Conservation (phyloP, 2,797 vertebrate genomes). For the Pagetopsis macropterus region DNA sequence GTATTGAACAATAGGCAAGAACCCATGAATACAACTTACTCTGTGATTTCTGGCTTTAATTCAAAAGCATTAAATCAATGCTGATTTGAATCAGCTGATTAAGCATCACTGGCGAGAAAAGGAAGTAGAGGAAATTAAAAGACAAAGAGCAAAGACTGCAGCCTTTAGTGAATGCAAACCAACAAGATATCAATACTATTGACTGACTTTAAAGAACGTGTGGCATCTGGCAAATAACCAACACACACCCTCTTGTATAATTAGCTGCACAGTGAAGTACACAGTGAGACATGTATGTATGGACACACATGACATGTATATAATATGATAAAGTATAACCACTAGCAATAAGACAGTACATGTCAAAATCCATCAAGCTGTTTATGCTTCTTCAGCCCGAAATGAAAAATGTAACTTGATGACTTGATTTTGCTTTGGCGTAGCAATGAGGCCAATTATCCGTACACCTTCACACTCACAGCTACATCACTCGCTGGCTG, state of each 20-base stretch:
- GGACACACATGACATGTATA: no score
- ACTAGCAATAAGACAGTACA: constrained; percentile 4
- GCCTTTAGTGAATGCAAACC: constrained; percentile 5
- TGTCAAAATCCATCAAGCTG: constrained; percentile 23
- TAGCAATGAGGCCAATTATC: constrained; percentile 24
- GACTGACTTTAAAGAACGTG: constrained; percentile 32
- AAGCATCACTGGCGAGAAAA: constrained; percentile 11
- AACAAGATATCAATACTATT: constrained; percentile 44
- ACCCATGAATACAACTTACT: neutral
- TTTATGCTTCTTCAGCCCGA: constrained; percentile 19
- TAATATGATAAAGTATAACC: neutral
- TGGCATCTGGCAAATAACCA: constrained; percentile 33
- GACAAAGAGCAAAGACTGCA: constrained; percentile 14
- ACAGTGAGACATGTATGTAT: no score
- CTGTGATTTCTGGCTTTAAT: constrained; percentile 38
- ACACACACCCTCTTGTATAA: constrained; percentile 7
- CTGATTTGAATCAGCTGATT: constrained; percentile 56
- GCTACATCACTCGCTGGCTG: constrained; percentile 2
- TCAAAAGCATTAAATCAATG: constrained; percentile 49
- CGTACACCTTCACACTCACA: constrained; percentile 1
- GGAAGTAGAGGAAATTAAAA: neutral
- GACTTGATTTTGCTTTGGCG: constrained; percentile 34
- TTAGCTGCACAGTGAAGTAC: constrained; percentile 5
- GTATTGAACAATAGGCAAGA: constrained; percentile 16
- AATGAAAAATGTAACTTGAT: constrained; percentile 11